Percentiles rank a stretch among this genome's conserved stretches.
These are phyloP conservation scores for Stenurella melanura DNA, from an alignment of 2,888 invertebrate genomes.

Conservation along the genomic window DNA sequence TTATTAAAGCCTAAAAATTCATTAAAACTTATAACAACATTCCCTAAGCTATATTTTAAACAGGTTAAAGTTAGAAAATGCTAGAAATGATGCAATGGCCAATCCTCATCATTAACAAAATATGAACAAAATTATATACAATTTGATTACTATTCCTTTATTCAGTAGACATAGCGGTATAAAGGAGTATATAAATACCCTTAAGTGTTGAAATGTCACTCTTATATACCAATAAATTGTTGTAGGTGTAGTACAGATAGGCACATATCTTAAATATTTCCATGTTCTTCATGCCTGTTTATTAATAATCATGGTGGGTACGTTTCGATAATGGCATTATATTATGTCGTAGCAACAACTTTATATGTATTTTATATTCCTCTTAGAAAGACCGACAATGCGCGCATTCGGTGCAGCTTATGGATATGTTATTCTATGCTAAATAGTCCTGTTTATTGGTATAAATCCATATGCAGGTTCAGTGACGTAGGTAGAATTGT, in stretches of 20 bases:
- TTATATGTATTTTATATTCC: conserved; percentile 48
- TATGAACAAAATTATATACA: not conserved
- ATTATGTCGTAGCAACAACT: conserved; percentile 48
- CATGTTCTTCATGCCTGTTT: conserved; percentile 40
- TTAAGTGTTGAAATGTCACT: conserved; percentile 37
- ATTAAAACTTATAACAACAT: no score
- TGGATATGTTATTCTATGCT: conserved; percentile 53
- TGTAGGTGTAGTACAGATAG: conserved; percentile 26
- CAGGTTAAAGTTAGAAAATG: no score
- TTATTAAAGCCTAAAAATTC: no score
- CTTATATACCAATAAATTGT: conserved; percentile 32
- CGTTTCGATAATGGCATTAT: conserved; percentile 46
- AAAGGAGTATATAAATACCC: conserved; percentile 12
- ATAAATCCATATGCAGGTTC: conserved; percentile 37
- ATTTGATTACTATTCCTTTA: conserved; percentile 5
- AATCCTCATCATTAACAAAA: not conserved
- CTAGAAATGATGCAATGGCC: no score
- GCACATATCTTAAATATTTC: conserved; percentile 38
- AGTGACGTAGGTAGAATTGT: conserved; percentile 17
- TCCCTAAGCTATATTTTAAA: no score
- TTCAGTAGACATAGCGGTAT: not conserved
- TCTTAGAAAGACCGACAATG: conserved; percentile 46
- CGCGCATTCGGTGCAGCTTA: conserved; percentile 47
- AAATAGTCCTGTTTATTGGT: conserved; percentile 48
- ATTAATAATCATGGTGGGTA: conserved; percentile 46